Evolutionary conservation across 35 echinoderm and acorn worm species (phyloP).

Genomic region (Stichopus chloronotus): DNA sequence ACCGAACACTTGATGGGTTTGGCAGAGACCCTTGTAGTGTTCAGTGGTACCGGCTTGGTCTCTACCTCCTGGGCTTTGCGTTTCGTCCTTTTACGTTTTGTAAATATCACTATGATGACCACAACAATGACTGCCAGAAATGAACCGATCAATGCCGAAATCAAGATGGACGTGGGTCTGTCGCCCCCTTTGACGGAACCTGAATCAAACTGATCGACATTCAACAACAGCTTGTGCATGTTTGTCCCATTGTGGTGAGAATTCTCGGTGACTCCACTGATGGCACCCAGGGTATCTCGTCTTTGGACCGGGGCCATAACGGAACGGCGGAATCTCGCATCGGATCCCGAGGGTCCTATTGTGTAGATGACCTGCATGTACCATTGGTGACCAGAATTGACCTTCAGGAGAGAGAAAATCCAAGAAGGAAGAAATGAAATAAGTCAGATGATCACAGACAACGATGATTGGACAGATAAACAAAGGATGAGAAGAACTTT

Average conservation of each 20-base stretch:
- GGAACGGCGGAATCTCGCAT: slow-evolving; percentile 74
- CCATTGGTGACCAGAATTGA: slow-evolving; percentile 98
- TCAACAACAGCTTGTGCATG: slow-evolving; percentile 76
- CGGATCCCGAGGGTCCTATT: slow-evolving; percentile 81
- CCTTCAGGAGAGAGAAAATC: slow-evolving; percentile 52
- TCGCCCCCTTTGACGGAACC: not conserved
- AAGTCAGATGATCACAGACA: not conserved
- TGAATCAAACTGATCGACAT: slow-evolving; percentile 41
- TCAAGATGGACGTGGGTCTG: slow-evolving; percentile 36
- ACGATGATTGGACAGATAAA: not conserved
- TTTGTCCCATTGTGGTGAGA: slow-evolving; percentile 84
- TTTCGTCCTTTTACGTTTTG: slow-evolving; percentile 49
- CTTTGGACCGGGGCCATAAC: slow-evolving; percentile 72
- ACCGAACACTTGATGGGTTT: slow-evolving; percentile 24
- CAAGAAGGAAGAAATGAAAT: not conserved
- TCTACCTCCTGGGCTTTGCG: not conserved
- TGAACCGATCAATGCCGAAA: slow-evolving; percentile 57
- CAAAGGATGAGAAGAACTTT: not conserved
- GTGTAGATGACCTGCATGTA: slow-evolving; percentile 98
- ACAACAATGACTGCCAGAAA: slow-evolving; percentile 59
- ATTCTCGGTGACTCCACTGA: slow-evolving; percentile 41
- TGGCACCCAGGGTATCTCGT: slow-evolving; percentile 47
- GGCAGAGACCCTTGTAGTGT: slow-evolving; percentile 44
- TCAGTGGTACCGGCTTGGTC: slow-evolving; percentile 52
- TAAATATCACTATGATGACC: slow-evolving; percentile 57